phyloP scores from a whole-genome alignment of 30 jellyfish, hydroid and myxozoan species.

The Hydractinia symbiolongicarpus region DNA sequence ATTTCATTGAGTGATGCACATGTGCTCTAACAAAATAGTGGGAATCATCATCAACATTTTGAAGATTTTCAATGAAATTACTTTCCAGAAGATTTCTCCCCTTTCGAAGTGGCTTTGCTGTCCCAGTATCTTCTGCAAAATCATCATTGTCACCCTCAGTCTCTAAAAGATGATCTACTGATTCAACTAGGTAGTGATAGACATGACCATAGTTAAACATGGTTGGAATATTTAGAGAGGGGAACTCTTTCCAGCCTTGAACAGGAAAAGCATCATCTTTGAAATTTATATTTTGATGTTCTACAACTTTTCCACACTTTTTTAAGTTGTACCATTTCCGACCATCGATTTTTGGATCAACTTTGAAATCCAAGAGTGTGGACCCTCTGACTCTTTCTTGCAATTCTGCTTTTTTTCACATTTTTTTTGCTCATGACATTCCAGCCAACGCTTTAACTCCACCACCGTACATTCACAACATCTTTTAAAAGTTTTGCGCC shows the following conservation, averaged over 20 bases:
- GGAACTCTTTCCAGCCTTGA: neutral
- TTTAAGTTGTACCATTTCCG: constrained; percentile 20
- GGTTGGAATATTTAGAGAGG: neutral
- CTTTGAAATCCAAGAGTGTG: neutral
- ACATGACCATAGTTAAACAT: constrained; percentile 15
- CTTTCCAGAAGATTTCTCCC: constrained; percentile 14
- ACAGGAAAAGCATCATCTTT: neutral
- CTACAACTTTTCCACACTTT: neutral
- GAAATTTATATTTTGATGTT: neutral
- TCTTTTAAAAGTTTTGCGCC: constrained; percentile 26
- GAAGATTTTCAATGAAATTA: neutral
- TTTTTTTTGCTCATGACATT: constrained; percentile 17
- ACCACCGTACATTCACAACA: constrained; percentile 20
- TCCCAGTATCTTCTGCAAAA: neutral
- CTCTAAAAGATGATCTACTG: constrained; percentile 8
- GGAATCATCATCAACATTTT: neutral
- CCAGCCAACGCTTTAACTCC: constrained; percentile 16
- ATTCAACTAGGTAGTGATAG: constrained; percentile 39
- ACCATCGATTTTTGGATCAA: constrained; percentile 23
- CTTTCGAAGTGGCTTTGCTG: constrained; percentile 23
- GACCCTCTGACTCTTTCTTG: constrained; percentile 9
- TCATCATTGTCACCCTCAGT: constrained; percentile 16
- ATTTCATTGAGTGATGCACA: constrained; percentile 57
- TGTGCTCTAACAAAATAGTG: constrained; percentile 31
- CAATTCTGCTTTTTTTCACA: constrained; percentile 11